Base-by-base conservation (phyloP, 2,113 vertebrate species). In the Gallinago paraguaiae region DNA sequence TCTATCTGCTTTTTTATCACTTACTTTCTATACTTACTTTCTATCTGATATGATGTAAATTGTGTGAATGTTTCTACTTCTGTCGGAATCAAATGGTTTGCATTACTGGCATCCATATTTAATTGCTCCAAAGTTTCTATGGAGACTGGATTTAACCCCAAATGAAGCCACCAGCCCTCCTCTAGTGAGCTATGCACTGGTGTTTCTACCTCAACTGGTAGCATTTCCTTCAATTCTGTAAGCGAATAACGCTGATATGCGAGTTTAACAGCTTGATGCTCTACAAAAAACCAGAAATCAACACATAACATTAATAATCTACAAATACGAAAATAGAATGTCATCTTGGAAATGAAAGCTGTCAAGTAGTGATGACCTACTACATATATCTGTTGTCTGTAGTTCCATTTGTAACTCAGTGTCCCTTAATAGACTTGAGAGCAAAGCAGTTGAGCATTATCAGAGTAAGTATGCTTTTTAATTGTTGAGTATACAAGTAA, bases 1-100 rank as follows among this genome's bases (percentile, higher is more conserved):
- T 1, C 2, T n/a, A 56, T 53, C 13, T 87, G 31, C 7, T 15
- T 71, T 87, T 60, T 30, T 6, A 61, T 24, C 3, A 24, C 4
- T 64, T n/a, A n/a, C n/a, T n/a, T n/a, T n/a, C n/a, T n/a, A n/a
- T 78, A 97, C 98, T 98, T 96, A 98, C 98, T 50, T 74, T 97
- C 92, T 70, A 97, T 53, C 13, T 97, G 92, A 92, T 75, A 13
- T 0, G 51, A n/a, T 67, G 93, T 50, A 69, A 92, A 86, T 88
- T 24, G 79, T 30, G 92, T 94, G 81, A 97, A 95, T 48, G 50
- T 74, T 89, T 98, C 97, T 50, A 77, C 50, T 92, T 94, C 90
- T 37, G 35, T 31, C 56, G 76, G 53, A 91, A 92, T n/a, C 9
- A 93, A 60, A 81, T 27, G 48, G 70, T 82, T 82, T 68, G n/a